Conservation (phyloP, 2,113 vertebrate species). For the Microcebus murinus region DNA sequence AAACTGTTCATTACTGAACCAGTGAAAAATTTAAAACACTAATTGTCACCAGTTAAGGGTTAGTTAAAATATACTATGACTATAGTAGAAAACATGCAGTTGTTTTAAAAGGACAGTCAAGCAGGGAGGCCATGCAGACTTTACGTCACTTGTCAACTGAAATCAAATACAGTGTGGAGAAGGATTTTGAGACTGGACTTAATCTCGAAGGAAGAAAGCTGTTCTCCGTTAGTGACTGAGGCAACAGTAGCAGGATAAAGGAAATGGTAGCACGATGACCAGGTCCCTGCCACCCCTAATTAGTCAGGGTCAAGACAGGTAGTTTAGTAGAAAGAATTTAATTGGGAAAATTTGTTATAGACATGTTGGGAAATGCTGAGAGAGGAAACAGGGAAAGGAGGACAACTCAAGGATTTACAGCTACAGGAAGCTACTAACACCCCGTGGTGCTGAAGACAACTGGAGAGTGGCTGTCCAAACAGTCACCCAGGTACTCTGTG, state of each 20-base stretch:
- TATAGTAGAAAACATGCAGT: background rate
- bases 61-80: background rate
- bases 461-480: fast-evolving
- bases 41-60: background rate
- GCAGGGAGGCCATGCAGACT: background rate
- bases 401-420: background rate
- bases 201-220: background rate
- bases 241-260: background rate
- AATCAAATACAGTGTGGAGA: background rate
- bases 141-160: background rate
- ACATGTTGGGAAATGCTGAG: background rate
- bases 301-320: background rate
- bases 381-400: background rate
- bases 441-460: background rate
- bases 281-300: background rate
- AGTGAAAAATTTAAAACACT: background rate
- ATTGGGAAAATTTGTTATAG: background rate
- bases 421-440: background rate
- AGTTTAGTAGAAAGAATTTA: background rate
- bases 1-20: background rate
- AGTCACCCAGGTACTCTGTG: background rate
- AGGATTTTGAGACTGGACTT: background rate
- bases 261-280: background rate
- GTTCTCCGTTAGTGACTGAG: background rate
- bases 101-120: background rate